Evolutionary conservation across 1,140 invertebrate genomes (phyloP), one percentile per base, ranked within the genome.

Genomic region (Nomia melanderi): DNA sequence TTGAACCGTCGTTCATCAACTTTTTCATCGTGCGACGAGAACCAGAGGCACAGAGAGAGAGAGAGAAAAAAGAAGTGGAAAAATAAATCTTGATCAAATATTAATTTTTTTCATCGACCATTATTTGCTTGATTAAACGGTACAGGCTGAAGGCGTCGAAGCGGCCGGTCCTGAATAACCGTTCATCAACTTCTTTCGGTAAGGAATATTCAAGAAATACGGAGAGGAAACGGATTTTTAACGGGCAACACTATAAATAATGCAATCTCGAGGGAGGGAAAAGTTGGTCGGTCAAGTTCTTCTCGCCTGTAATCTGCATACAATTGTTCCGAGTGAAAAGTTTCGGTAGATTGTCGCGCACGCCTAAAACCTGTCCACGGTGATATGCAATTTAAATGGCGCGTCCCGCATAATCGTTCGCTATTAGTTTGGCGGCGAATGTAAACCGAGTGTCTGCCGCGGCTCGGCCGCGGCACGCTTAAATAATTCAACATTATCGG

Each of bases 321-420:
- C 47, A 50, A 50, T 50, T 50, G 47, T n/a, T 20, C 6, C 47
- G 20, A 50, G n/a, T 20, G 17, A 44, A 20, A n/a, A n/a, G 2
- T 17, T n/a, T 5, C 5, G 6, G 20, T 14, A 17, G 17, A 50
- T 8, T n/a, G n/a, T 17, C 17, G 47, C n/a, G 20, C n/a, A n/a
- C 20, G n/a, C 20, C n/a, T 8, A 20, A n/a, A n/a, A 50, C 47
- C 47, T 50, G 47, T 50, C 17, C 1, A 20, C 20, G 20, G 20
- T 20, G n/a, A 50, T 50, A 50, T 50, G 47, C 47, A 50, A 50
- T 50, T 50, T 50, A 50, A 50, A 50, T 50, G 47, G n/a, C 47
- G n/a, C 47, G n/a, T 1, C 47, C n/a, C 47, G 47, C 47, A 50
- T n/a, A 50, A 50, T 50, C 47, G 47, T 50, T 50, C n/a, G n/a